Evolutionary conservation across 2,797 vertebrate genomes (phyloP).

Genomic region (Coregonus ussuriensis): DNA sequence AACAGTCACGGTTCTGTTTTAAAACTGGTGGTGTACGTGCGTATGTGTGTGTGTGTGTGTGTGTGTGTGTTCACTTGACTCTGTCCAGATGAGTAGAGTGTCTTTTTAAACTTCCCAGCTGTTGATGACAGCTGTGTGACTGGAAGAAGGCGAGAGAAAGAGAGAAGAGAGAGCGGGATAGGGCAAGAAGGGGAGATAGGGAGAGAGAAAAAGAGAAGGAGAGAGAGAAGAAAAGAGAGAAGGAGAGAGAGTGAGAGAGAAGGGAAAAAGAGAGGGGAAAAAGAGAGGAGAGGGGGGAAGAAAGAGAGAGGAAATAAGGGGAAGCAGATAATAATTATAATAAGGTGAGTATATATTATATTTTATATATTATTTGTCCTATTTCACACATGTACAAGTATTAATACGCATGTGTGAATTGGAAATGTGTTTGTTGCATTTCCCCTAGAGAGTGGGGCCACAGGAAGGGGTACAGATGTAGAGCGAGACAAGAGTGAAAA

Average conservation of each 20-base stretch:
- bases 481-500: slow-evolving; percentile 17
- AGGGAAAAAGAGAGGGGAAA: background rate
- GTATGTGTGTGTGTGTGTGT: slow-evolving; percentile 25
- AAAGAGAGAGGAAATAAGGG: slow-evolving; percentile 5
- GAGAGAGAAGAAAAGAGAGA: slow-evolving; percentile 11
- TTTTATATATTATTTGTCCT: too few species aligned
- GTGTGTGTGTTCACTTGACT: slow-evolving; percentile 27
- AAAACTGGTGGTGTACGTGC: slow-evolving; percentile 8
- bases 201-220: slow-evolving; percentile 20
- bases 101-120: slow-evolving; percentile 62
- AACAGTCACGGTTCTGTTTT: background rate
- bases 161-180: too few species aligned
- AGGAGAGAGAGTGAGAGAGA: slow-evolving; percentile 3
- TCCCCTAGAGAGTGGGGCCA: too few species aligned
- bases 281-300: slow-evolving; percentile 2
- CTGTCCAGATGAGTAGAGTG: slow-evolving; percentile 32
- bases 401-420: too few species aligned
- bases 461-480: background rate
- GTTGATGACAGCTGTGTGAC: slow-evolving; percentile 70
- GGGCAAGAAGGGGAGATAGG: slow-evolving; percentile 10
- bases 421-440: too few species aligned
- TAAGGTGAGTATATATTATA: too few species aligned
- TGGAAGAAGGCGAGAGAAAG: slow-evolving; percentile 17
- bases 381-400: too few species aligned
- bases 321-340: too few species aligned